phyloP scores from a whole-genome alignment of 2,888 invertebrate species.

The Eristalinus aeneus region DNA sequence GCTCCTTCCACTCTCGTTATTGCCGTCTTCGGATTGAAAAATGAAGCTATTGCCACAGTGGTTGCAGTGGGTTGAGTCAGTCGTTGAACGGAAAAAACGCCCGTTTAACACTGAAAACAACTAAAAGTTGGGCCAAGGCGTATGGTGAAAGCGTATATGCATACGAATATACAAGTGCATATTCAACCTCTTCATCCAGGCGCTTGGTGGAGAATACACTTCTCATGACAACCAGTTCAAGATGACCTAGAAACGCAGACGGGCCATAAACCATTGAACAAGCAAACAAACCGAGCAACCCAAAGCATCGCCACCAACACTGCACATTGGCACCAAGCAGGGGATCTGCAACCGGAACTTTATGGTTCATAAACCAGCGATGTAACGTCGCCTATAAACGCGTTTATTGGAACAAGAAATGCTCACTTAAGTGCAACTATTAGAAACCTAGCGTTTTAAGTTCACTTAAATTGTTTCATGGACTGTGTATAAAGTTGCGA shows the following conservation, averaged over 20 bases:
- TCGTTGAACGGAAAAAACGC: not conserved
- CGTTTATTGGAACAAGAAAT: not conserved
- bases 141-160: not conserved
- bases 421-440: not conserved
- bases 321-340: slow-evolving; percentile 34
- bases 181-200: slow-evolving; percentile 21
- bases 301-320: not conserved
- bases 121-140: not conserved
- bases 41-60: slow-evolving; percentile 17
- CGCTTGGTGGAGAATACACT: slow-evolving; percentile 34
- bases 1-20: slow-evolving; percentile 1
- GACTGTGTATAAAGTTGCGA: not conserved
- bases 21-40: slow-evolving; percentile 8
- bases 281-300: slow-evolving; percentile 17
- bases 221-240: slow-evolving; percentile 62
- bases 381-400: not conserved
- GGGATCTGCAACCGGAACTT: not conserved
- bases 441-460: slow-evolving; percentile 1
- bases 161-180: not conserved
- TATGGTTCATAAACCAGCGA: slow-evolving; percentile 3
- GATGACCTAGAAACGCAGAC: slow-evolving; percentile 59
- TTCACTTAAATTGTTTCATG: slow-evolving; percentile 2
- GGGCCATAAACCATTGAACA: slow-evolving; percentile 55
- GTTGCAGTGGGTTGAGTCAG: not conserved
- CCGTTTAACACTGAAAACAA: slow-evolving; percentile 3